Evolutionary conservation across 2,888 invertebrate genomes (phyloP), one percentile per base, ranked within the genome.

Genomic region (Rhamphomyia laevipes): DNA sequence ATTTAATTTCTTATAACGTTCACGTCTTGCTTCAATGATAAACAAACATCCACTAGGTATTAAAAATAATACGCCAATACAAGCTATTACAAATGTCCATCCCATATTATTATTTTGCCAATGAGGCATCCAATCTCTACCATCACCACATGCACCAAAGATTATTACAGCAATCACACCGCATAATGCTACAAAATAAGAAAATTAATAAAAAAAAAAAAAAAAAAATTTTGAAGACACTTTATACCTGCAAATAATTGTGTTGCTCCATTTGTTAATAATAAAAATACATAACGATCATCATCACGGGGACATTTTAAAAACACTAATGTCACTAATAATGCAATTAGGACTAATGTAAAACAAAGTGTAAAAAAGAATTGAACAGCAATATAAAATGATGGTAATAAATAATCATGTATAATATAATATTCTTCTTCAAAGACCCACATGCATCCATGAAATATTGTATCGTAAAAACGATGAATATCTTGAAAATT

Each of bases 371-470:
- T 93, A 65, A 90, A 92, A 74, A 95, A 91, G 56, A 94, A 86
- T 66, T 96, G 95, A 1, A 93, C 92, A 0, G 89, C 85, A 49
- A 94, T 84, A 63, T 94, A 94, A 73, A 95, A 96, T 13, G 86
- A 83, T 47, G 93, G 93, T 58, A 92, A 71, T 4, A 96, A 73
- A 60, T 91, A 85, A 59, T 92, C 86, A 61, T 90, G 85, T 56
- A 96, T 90, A 51, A 93, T 93, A 64, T 93, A 91, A 67, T 91
- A 94, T 71, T 96, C 95, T 67, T 93, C 94, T 70, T 95, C 91
- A 63, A 94, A 93, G 52, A 96, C 87, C 93, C 95, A 96, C 88
- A 92, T 92, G 64, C 96, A 96, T 1, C 90, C 91, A 15, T 75
- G 77, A 61, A 91, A 91, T 47, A 76, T 74, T 6, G 81, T 82